Percentiles rank a stretch among this genome's conserved stretches.
Evolutionary conservation across 2,888 invertebrate species (phyloP).

Genomic region (Eueremaeus valkanovi): DNA sequence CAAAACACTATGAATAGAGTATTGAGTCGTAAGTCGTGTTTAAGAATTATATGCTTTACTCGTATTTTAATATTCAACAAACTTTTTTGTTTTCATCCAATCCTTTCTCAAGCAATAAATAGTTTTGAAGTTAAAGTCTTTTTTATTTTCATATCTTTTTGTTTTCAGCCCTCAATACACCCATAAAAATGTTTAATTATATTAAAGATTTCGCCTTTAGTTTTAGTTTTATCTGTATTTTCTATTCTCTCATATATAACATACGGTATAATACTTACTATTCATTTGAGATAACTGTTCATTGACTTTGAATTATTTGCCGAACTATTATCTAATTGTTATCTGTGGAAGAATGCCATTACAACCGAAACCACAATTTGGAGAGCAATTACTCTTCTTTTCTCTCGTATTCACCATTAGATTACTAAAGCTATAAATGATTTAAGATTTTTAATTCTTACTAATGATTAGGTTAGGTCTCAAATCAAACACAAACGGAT

Average conservation of each 20-base stretch:
- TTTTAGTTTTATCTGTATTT: background rate
- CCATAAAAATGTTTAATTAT: background rate
- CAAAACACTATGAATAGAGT: background rate
- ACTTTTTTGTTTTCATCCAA: too few species aligned
- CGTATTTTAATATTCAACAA: too few species aligned
- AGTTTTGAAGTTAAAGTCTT: background rate
- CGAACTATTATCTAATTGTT: background rate
- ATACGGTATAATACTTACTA: background rate
- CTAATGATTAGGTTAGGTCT: background rate
- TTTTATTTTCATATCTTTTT: background rate
- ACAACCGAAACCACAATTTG: background rate
- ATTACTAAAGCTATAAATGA: background rate
- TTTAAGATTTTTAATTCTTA: background rate
- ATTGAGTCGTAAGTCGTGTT: background rate
- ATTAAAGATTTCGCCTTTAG: background rate
- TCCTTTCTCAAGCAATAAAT: background rate
- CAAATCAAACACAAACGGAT: background rate
- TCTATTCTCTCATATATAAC: background rate
- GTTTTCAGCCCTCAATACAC: background rate
- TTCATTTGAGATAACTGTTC: background rate
- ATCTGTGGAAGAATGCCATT: background rate
- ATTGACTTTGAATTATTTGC: background rate
- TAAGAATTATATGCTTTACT: too few species aligned
- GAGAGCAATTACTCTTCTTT: background rate
- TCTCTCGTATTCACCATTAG: background rate